Conservation (phyloP, 2,113 vertebrate species). For the Prolemur simus region DNA sequence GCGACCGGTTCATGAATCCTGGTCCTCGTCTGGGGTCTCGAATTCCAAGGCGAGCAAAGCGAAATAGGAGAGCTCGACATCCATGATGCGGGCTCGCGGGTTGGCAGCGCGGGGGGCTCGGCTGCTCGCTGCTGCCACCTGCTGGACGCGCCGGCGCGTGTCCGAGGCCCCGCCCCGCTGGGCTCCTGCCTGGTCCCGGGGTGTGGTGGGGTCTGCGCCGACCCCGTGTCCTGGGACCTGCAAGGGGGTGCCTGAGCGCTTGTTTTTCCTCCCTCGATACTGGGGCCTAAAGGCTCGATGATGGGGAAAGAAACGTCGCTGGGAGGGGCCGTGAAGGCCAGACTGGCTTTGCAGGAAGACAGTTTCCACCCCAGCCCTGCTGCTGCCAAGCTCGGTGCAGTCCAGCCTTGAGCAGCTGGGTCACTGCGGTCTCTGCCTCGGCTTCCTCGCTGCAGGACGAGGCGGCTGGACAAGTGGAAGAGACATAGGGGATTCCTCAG, state of each 20-base stretch:
- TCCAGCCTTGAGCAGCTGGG: neutral
- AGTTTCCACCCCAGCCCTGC: neutral
- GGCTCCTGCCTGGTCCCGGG: neutral
- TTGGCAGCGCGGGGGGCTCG: constrained; percentile 51
- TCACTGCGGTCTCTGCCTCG: neutral
- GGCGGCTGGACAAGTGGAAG: too few relatives aligned
- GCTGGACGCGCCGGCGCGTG: constrained; percentile 59
- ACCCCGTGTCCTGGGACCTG: too few relatives aligned
- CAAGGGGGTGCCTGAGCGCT: neutral
- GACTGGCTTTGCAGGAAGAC: neutral
- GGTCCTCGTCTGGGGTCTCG: constrained; percentile 21
- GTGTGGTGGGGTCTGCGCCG: neutral
- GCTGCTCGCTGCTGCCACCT: constrained; percentile 69
- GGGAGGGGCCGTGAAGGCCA: neutral
- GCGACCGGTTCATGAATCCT: constrained; percentile 57
- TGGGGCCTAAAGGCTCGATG: neutral
- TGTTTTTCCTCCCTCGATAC: neutral
- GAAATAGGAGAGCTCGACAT: constrained; percentile 43
- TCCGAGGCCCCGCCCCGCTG: constrained; percentile 57
- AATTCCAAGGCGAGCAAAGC: constrained; percentile 50
- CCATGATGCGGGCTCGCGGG: constrained; percentile 56
- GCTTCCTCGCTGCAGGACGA: neutral
- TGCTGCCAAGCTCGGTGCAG: neutral
- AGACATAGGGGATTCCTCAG: neutral
- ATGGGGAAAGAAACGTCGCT: neutral